Conservation (phyloP, 2,113 vertebrate genomes). For the Heptranchias perlo region DNA sequence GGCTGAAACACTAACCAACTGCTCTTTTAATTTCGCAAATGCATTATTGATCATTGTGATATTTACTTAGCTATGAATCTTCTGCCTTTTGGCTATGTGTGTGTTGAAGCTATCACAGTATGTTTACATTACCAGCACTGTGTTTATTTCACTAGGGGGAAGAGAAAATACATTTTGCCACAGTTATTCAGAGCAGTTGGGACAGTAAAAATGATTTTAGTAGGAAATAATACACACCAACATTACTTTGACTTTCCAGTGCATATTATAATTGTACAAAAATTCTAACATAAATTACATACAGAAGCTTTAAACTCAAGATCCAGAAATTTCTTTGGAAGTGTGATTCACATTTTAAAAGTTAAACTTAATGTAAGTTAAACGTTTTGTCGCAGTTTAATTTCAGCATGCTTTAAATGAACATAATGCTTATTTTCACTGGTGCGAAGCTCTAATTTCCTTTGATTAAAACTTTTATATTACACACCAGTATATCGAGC, state of each 20-base stretch:
- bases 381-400: too few relatives aligned
- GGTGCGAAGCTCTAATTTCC: neutral
- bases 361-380: neutral
- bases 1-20: neutral
- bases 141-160: neutral
- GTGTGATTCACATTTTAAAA: neutral
- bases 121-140: neutral
- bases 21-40: neutral
- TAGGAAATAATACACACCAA: neutral
- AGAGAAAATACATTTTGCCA: neutral
- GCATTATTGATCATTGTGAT: neutral
- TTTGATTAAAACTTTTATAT: neutral
- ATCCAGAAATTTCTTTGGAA: neutral
- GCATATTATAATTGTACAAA: neutral
- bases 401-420: neutral
- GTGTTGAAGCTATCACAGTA: neutral
- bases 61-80: neutral
- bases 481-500: neutral
- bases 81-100: neutral
- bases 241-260: neutral
- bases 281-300: neutral
- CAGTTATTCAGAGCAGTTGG: neutral
- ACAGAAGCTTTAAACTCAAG: neutral
- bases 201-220: neutral
- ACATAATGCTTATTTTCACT: neutral